Base-by-base conservation (phyloP, 2,888 invertebrate species). In the Nomada fucata region DNA sequence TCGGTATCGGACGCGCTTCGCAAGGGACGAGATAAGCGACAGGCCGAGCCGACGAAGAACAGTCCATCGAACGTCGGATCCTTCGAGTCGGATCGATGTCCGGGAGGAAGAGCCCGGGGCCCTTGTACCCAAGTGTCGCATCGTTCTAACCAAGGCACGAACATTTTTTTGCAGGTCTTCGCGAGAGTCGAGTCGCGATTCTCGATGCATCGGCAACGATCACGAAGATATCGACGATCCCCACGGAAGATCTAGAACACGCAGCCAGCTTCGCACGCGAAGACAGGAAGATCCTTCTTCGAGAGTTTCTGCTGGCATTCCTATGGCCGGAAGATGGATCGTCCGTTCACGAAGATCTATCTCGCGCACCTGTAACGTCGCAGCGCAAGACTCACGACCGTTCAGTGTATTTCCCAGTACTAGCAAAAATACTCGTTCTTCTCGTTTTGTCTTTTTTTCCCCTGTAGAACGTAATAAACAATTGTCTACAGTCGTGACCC, bases 271-370 rank as follows among this genome's bases (percentile, higher is more conserved):
- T 36, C 36, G 36, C 0, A 36, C 36, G 36, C 36, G 36, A 36
- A 36, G 1, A 36, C 36, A 36, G 36, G 36, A 7, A 36, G 36
- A 69, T 0, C 73, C 75, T 4, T 94, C 94, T 83, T 89, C 90
- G 11, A 90, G 88, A 59, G 69, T 57, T n/a, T 50, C 18, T 3
- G 44, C 15, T 13, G 18, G 20, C 2, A 2, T 36, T 9, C 18
- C 18, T 36, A 5, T 36, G 9, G 18, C 9, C 20, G 0, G 29
- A 36, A 36, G 65, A 52, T n/a, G 52, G 36, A n/a, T 10, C 9
- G 20, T 89, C 79, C 91, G 89, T 55, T 82, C 92, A 0, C 88
- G 91, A 44, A 89, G 91, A 65, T 91, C 92, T 10, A 44, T 69
- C 20, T 20, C 69, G 47, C 44, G 47, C 11, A 23, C n/a, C 20